Evolutionary conservation across 2,797 vertebrate species (phyloP).

Genomic region (Anolis apletophallus): DNA sequence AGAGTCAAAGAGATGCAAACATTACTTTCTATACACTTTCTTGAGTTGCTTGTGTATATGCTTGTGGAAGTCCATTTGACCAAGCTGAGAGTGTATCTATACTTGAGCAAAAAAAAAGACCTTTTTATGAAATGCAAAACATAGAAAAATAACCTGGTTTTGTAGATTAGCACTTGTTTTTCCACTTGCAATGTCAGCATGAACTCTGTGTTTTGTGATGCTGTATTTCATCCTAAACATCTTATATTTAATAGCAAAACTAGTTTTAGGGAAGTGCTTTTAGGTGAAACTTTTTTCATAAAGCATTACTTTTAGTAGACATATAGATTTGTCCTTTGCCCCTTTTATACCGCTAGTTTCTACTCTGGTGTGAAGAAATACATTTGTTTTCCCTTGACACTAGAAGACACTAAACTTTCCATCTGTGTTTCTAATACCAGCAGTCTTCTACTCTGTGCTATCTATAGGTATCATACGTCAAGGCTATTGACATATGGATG

Average conservation of each 20-base stretch:
- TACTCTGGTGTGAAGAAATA: background rate
- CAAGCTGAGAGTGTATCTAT: background rate
- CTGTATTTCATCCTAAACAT: background rate
- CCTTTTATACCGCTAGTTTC: background rate
- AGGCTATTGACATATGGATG: slow-evolving; percentile 99
- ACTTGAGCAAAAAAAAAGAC: background rate
- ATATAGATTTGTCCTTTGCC: background rate
- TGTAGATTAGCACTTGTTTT: background rate
- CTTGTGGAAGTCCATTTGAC: background rate
- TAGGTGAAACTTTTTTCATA: background rate
- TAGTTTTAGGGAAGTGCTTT: background rate
- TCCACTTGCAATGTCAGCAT: background rate
- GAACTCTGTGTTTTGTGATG: background rate
- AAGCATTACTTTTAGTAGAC: background rate
- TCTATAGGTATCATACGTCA: slow-evolving; percentile 95
- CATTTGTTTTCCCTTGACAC: slow-evolving; percentile 17
- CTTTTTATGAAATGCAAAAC: background rate
- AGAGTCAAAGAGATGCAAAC: background rate
- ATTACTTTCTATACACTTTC: background rate
- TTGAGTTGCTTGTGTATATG: background rate
- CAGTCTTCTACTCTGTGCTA: background rate
- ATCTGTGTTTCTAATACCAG: slow-evolving; percentile 39
- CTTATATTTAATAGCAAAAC: slow-evolving; percentile 8
- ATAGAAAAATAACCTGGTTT: background rate
- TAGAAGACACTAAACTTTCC: slow-evolving; percentile 18